Base-by-base conservation (phyloP, 2,797 vertebrate genomes). In the Margarornis squamiger region DNA sequence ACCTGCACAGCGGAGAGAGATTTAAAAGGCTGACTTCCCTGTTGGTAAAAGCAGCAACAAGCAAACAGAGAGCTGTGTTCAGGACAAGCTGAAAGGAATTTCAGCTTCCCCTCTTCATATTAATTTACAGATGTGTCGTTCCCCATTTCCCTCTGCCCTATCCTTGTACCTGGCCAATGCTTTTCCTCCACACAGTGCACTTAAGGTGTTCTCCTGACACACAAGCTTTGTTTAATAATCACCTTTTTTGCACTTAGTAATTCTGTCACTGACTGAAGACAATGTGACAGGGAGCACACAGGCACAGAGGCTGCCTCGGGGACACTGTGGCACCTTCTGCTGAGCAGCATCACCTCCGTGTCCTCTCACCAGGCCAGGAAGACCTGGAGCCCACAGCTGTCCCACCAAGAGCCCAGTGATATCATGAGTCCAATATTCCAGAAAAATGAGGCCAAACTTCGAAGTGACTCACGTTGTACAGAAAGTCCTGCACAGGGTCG, bases 1-100 rank as follows among this genome's bases (percentile, higher is more conserved):
- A 96, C 97, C 95, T 97, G 97, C 74, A 1, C 94, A 79, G 96
- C 51, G 1, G 58, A 71, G 80, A 68, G 78, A 72, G 75, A 81
- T 92, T 96, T 93, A 79, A 96, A 95, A 94, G 82, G 34, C 78
- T 65, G 39, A 88, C 59, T 90, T 85, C 68, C 57, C 82, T 62
- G 70, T 65, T 82, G 67, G 81, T 93, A 92, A 95, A 91, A 95
- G 62, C 73, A 93, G 90, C 74, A 95, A 88, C 87, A 91, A 87
- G 78, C 46, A 92, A 94, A 72, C 52, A 74, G 55, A 79, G 66
- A 22, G 27, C 57, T 41, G 59, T 21, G 83, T 6, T 87, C 74
- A 48, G 45, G 17, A 61, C 71, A 85, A 23, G 36, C 80, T 92
- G 71, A 71, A 39, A 95, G 71, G 52, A 85, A 88, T 92, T 74